Evolutionary conservation across 2,113 vertebrate genomes (phyloP).

Genomic region (Actenoides lindsayi): DNA sequence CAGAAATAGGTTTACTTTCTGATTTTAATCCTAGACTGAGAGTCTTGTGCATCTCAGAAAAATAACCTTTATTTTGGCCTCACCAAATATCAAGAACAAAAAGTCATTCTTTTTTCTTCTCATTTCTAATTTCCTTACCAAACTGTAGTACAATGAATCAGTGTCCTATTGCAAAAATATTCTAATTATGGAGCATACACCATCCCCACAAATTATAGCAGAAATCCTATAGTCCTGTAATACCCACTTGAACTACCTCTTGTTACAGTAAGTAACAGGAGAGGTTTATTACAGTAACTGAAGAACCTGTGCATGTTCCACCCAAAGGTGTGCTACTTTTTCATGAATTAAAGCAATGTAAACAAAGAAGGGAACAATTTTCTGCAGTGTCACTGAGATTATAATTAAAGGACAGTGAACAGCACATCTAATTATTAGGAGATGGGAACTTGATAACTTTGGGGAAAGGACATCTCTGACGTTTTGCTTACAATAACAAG

Average conservation of each 20-base stretch:
- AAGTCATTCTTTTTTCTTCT: neutral
- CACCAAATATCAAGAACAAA: neutral
- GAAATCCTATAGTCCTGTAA: neutral
- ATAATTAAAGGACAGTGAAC: slow-evolving; percentile 35
- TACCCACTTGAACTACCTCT: neutral
- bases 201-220: neutral
- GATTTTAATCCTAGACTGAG: neutral
- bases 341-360: neutral
- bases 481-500: slow-evolving; percentile 39
- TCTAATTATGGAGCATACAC: neutral
- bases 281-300: neutral
- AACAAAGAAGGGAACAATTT: slow-evolving; percentile 34
- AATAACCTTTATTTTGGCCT: neutral
- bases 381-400: neutral
- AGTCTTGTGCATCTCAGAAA: neutral
- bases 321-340: neutral
- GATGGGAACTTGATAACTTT: slow-evolving; percentile 61
- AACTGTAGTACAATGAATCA: neutral
- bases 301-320: neutral
- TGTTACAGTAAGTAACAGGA: neutral
- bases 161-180: neutral
- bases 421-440: slow-evolving; percentile 46
- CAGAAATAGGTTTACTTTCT: neutral
- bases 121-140: neutral
- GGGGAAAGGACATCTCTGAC: slow-evolving; percentile 16